Evolutionary conservation across 2,888 invertebrate species (phyloP).

Genomic region (Brachyptera risi): DNA sequence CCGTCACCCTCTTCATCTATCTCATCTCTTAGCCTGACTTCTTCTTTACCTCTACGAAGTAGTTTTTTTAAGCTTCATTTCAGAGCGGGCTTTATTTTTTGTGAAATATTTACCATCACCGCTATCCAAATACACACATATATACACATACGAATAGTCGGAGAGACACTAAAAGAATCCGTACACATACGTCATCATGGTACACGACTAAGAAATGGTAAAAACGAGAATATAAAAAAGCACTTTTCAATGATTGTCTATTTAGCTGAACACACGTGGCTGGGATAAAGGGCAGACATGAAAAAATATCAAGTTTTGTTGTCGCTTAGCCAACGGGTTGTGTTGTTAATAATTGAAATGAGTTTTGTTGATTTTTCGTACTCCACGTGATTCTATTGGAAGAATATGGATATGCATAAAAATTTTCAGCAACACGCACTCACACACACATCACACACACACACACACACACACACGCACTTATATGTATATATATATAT

Average conservation of each 20-base stretch:
- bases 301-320: too few species aligned
- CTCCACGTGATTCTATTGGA: too few species aligned
- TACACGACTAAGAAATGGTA: not conserved
- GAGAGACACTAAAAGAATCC: slow-evolving; percentile 1
- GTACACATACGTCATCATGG: not conserved
- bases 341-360: too few species aligned
- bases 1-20: not conserved
- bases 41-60: not conserved
- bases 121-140: not conserved
- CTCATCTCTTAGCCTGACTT: not conserved
- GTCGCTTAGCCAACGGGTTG: too few species aligned
- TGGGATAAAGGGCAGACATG: too few species aligned
- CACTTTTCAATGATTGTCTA: not conserved
- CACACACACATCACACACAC: too few species aligned
- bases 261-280: not conserved
- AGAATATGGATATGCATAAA: too few species aligned
- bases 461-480: too few species aligned
- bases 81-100: not conserved
- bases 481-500: too few species aligned
- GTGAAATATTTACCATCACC: not conserved
- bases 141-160: not conserved
- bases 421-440: too few species aligned
- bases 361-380: too few species aligned
- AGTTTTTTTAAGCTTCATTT: not conserved
- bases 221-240: not conserved